These are phyloP conservation scores for Drosophila mimetica DNA, from an alignment of 2,888 invertebrate genomes.

Conservation along the genomic window DNA sequence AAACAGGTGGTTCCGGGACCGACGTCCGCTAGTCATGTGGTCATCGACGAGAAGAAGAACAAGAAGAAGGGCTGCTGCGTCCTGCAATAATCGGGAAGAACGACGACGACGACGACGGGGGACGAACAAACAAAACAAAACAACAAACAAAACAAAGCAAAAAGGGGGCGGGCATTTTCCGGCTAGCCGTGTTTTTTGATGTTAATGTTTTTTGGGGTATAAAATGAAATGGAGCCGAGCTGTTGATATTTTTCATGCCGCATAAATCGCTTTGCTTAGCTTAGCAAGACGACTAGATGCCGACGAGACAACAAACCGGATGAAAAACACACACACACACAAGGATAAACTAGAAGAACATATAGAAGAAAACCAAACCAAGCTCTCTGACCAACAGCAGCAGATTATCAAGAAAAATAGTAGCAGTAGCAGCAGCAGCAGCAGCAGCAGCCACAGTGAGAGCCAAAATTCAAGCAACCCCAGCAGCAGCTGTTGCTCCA, in stretches of 20 bases:
- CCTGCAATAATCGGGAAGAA: constrained; percentile 89
- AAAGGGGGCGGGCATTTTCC: constrained; percentile 13
- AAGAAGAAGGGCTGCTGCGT: constrained; percentile 98
- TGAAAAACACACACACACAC: constrained; percentile 17
- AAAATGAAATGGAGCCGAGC: constrained; percentile 49
- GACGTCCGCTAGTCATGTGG: constrained; percentile 94
- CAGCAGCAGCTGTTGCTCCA: constrained; percentile 9
- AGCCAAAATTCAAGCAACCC: constrained; percentile 8
- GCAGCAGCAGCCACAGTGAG: constrained; percentile 8
- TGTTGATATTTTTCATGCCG: constrained; percentile 62
- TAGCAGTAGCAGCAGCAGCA: constrained; percentile 10
- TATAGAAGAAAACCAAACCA: constrained; percentile 8
- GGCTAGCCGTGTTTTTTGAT: constrained; percentile 33
- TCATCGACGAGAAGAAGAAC: constrained; percentile 93
- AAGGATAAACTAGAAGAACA: constrained; percentile 9
- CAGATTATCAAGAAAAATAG: not conserved
- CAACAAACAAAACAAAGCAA: not conserved
- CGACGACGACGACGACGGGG: constrained; percentile 12
- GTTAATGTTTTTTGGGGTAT: constrained; percentile 25
- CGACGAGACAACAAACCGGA: constrained; percentile 17
- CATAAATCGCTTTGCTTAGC: constrained; percentile 58
- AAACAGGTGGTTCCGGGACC: constrained; percentile 89
- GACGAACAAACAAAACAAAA: constrained; percentile 15
- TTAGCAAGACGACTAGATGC: constrained; percentile 36
- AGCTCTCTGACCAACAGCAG: constrained; percentile 59